A percentile compares a stretch with the other conserved stretches of the same genome.
phyloP scores from a whole-genome alignment of 2,113 vertebrate species.

The Eupsittula cactorum region DNA sequence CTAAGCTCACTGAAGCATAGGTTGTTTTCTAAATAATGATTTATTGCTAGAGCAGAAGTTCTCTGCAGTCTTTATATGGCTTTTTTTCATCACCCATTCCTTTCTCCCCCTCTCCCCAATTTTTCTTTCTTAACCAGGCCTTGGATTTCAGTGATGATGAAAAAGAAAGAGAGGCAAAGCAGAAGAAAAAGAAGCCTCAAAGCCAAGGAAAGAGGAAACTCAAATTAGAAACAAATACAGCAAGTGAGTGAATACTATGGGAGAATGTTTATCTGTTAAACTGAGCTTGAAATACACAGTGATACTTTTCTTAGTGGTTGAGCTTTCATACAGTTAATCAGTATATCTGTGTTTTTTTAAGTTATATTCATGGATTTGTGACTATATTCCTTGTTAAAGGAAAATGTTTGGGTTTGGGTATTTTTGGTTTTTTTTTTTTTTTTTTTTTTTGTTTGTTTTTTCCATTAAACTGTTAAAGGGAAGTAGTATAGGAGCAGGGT shows the following conservation, averaged over 20 bases:
- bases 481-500: background rate
- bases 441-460: background rate
- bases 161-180: conserved; percentile 86
- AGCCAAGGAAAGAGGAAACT: conserved; percentile 74
- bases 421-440: background rate
- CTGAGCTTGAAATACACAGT: background rate
- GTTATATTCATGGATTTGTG: background rate
- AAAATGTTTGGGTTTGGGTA: background rate
- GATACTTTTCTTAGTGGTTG: background rate
- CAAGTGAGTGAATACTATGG: conserved; percentile 61
- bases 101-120: background rate
- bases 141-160: conserved; percentile 97
- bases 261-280: background rate
- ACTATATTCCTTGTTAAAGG: fast-evolving
- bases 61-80: background rate
- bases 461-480: background rate
- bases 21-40: background rate
- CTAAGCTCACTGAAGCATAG: background rate
- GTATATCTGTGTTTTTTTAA: background rate
- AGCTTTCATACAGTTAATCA: background rate
- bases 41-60: background rate
- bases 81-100: background rate
- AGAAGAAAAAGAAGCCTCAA: conserved; percentile 76
- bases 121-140: conserved; percentile 68
- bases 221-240: conserved; percentile 42